Conservation (phyloP, 2,888 invertebrate genomes). For the Parochlus steinenii region DNA sequence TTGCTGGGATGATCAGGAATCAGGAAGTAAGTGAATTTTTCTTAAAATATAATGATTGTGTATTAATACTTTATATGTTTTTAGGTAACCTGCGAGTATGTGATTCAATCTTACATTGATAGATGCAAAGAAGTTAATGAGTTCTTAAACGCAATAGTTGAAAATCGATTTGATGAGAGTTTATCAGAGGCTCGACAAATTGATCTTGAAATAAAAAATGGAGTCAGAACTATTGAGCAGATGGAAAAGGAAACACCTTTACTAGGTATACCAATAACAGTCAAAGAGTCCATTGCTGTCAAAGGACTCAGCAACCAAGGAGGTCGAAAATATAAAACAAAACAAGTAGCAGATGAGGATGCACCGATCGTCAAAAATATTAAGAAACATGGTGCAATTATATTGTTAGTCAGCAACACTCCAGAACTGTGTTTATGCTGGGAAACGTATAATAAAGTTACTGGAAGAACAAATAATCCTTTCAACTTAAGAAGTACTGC, state of each 20-base stretch:
- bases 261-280: constrained; percentile 69
- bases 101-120: constrained; percentile 54
- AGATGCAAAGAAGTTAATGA: constrained; percentile 65
- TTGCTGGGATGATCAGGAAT: constrained; percentile 54
- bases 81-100: constrained; percentile 52
- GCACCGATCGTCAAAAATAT: constrained; percentile 54
- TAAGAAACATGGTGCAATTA: constrained; percentile 66
- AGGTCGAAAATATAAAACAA: constrained; percentile 41
- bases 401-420: constrained; percentile 73
- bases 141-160: constrained; percentile 62
- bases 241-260: constrained; percentile 53
- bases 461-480: constrained; percentile 76
- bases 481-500: constrained; percentile 60
- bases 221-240: constrained; percentile 37
- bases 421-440: constrained; percentile 84
- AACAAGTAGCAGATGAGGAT: constrained; percentile 50
- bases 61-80: constrained; percentile 20
- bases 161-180: constrained; percentile 59
- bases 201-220: constrained; percentile 47
- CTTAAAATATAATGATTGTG: constrained; percentile 1
- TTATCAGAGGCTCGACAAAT: constrained; percentile 54
- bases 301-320: constrained; percentile 64
- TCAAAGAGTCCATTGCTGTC: constrained; percentile 66
- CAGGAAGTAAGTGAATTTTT: constrained; percentile 37
- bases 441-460: constrained; percentile 77